A percentile compares a stretch with the other conserved stretches of the same genome.
phyloP scores from a whole-genome alignment of 2,113 vertebrate species.

The Isurus oxyrinchus region DNA sequence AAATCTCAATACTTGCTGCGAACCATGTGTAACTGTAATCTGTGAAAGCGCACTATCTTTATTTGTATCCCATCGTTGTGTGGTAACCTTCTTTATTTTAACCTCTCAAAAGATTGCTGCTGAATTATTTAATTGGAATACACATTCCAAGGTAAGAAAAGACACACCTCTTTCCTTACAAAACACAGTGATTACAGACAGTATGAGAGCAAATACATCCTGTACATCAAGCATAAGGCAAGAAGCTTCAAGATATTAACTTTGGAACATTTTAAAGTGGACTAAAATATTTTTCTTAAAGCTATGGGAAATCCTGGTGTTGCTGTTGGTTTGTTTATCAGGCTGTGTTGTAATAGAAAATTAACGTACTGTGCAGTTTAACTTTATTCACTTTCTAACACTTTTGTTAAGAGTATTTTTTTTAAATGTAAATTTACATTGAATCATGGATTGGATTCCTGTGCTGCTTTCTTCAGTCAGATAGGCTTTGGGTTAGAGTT shows the following conservation, averaged over 20 bases:
- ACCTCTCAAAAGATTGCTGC: no score
- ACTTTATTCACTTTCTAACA: neutral
- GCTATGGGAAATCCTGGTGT: neutral
- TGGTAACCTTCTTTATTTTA: no score
- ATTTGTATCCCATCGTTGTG: no score
- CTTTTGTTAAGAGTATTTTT: neutral
- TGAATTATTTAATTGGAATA: no score
- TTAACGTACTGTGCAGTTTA: neutral
- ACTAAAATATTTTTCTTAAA: neutral
- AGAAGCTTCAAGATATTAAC: constrained; percentile 7
- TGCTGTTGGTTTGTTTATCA: neutral
- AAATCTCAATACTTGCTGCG: no score
- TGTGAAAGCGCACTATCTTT: no score
- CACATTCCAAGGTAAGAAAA: no score
- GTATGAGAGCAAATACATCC: no score
- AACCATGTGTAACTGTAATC: no score
- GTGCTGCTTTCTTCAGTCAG: neutral
- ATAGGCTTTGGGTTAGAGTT: neutral
- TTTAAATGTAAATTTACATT: neutral
- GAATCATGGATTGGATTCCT: neutral
- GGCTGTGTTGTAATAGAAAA: neutral
- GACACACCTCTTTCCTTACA: no score
- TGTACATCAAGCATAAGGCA: no score
- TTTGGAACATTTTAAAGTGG: neutral
- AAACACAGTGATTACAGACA: no score